A percentile compares a stretch with the other conserved stretches of the same genome.
Evolutionary conservation across 2,113 vertebrate genomes (phyloP).

Genomic region (Myotis brandtii): DNA sequence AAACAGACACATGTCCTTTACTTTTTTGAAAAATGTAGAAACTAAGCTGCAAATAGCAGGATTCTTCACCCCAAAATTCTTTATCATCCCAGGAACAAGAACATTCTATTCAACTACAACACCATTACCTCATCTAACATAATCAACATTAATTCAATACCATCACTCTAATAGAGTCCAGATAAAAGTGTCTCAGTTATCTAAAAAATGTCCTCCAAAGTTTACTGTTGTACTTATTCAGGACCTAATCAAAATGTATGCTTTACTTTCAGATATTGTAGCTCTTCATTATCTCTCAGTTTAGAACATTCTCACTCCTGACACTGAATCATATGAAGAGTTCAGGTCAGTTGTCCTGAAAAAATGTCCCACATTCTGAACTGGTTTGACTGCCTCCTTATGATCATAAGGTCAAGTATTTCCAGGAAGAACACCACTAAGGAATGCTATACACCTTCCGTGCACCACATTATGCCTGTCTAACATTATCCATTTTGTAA

Average conservation of each 20-base stretch:
- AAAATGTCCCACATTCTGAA: neutral
- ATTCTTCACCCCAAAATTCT: neutral
- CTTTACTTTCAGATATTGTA: constrained; percentile 27
- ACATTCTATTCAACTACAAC: neutral
- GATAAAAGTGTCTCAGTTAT: constrained; percentile 21
- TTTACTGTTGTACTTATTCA: neutral
- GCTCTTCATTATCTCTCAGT: neutral
- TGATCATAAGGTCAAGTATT: neutral
- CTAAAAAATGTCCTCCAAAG: neutral
- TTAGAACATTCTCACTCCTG: neutral
- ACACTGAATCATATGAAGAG: neutral
- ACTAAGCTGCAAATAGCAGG: neutral
- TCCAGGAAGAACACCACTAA: neutral
- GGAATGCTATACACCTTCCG: neutral
- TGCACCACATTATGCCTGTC: neutral
- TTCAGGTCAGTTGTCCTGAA: neutral
- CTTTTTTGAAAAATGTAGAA: constrained; percentile 3
- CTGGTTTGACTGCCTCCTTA: neutral
- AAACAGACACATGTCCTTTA: neutral
- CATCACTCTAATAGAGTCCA: neutral
- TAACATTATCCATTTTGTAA: neutral
- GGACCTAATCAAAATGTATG: neutral
- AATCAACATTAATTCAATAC: neutral
- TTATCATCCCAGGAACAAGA: constrained; percentile 4
- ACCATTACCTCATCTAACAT: neutral